phyloP scores from a whole-genome alignment of 2,888 invertebrate species.

The Rotaria sp. region DNA sequence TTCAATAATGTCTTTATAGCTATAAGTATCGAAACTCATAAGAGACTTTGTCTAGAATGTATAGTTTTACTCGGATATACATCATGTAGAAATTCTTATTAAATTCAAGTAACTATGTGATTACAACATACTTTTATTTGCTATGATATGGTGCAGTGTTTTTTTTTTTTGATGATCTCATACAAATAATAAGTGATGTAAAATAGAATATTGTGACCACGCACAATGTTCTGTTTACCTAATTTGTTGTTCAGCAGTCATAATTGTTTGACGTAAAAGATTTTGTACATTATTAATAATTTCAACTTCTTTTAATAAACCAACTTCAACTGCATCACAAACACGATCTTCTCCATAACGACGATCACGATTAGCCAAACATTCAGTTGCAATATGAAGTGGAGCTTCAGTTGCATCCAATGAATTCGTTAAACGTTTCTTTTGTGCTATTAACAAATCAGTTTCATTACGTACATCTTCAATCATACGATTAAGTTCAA shows the following conservation, averaged over 20 bases:
- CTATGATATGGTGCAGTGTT: no score
- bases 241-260: conserved; percentile 53
- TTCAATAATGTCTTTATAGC: no score
- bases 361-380: conserved; percentile 53
- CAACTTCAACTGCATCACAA: conserved; percentile 54
- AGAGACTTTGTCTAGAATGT: no score
- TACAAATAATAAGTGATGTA: conserved; percentile 22
- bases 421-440: conserved; percentile 53
- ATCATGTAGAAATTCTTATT: no score
- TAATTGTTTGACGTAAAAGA: conserved; percentile 53
- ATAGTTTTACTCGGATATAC: no score
- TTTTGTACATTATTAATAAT: conserved; percentile 57
- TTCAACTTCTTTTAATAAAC: conserved; percentile 47
- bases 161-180: no score
- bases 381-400: conserved; percentile 55
- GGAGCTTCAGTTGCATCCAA: conserved; percentile 53
- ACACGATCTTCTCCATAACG: conserved; percentile 54
- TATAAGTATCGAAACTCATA: no score
- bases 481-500: conserved; percentile 53
- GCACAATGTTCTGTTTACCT: conserved; percentile 45
- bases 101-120: no score
- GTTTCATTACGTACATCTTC: conserved; percentile 54
- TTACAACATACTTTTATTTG: no score
- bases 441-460: conserved; percentile 51
- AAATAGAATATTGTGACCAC: background rate